A percentile compares a stretch with the other conserved stretches of the same genome.
These are phyloP conservation scores for Tromatobia lineatoria DNA, from an alignment of 2,888 invertebrate genomes.

Conservation along the genomic window DNA sequence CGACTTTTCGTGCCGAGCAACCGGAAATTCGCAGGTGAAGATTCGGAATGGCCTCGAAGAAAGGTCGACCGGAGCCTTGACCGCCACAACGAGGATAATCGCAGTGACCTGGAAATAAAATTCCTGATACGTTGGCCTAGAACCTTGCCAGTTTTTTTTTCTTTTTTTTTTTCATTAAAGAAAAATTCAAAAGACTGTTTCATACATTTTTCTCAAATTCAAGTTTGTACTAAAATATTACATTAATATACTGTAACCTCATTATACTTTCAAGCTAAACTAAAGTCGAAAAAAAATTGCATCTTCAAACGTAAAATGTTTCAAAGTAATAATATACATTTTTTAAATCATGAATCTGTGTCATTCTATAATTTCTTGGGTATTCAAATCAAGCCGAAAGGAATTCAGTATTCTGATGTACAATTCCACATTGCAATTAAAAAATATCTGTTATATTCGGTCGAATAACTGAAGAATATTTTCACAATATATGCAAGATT, in stretches of 20 bases:
- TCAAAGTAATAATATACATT: too few species aligned
- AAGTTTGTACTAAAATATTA: background rate
- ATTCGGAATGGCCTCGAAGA: background rate
- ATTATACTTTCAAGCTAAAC: background rate
- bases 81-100: conserved; percentile 38
- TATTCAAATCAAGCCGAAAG: too few species aligned
- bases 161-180: background rate
- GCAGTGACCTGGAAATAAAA: conserved; percentile 47
- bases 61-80: conserved; percentile 37
- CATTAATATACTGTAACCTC: background rate
- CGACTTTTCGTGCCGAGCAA: background rate
- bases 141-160: background rate
- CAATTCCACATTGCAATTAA: too few species aligned
- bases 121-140: conserved; percentile 7
- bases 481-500: too few species aligned
- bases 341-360: too few species aligned
- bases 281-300: background rate
- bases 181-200: background rate
- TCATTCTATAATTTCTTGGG: too few species aligned
- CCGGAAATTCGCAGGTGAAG: conserved; percentile 20
- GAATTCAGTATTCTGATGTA: too few species aligned
- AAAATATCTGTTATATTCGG: too few species aligned
- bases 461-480: too few species aligned
- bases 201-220: background rate
- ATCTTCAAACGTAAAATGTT: too few species aligned